Conservation (phyloP, 2,888 invertebrate species). For the Corythucha ciliata region DNA sequence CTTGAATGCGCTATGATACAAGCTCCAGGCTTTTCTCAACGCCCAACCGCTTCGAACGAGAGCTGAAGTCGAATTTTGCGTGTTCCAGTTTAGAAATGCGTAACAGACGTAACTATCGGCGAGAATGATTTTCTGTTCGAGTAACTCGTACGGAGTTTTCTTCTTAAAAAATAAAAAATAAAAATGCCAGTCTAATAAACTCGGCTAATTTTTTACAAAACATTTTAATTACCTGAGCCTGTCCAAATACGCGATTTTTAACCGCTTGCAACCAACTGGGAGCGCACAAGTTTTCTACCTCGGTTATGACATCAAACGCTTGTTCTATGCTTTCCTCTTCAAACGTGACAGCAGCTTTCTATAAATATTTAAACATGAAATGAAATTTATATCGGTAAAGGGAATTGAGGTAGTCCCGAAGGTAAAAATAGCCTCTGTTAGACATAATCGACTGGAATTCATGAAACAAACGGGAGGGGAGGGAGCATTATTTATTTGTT, state of each 20-base stretch:
- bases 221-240: conserved; percentile 26
- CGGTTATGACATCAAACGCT: conserved; percentile 49
- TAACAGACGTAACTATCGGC: conserved; percentile 57
- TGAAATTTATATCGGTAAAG: too few species aligned
- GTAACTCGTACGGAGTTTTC: conserved; percentile 44
- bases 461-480: too few species aligned
- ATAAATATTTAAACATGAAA: conserved; percentile 33
- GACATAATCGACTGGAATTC: not conserved
- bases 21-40: conserved; percentile 58
- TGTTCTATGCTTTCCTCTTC: conserved; percentile 55
- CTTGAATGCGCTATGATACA: conserved; percentile 54
- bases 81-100: conserved; percentile 52
- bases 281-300: conserved; percentile 52
- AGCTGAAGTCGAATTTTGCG: conserved; percentile 50
- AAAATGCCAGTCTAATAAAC: too few species aligned
- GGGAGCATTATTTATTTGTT: too few species aligned
- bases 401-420: too few species aligned
- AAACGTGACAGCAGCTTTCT: conserved; percentile 62
- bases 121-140: conserved; percentile 56
- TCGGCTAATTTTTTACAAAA: too few species aligned
- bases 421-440: not conserved
- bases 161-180: too few species aligned
- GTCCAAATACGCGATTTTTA: conserved; percentile 44
- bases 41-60: conserved; percentile 57
- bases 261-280: conserved; percentile 50